A percentile compares a stretch with the other conserved stretches of the same genome.
These are phyloP conservation scores for Austrofundulus limnaeus DNA, from an alignment of 2,113 vertebrate species.

Conservation along the genomic window DNA sequence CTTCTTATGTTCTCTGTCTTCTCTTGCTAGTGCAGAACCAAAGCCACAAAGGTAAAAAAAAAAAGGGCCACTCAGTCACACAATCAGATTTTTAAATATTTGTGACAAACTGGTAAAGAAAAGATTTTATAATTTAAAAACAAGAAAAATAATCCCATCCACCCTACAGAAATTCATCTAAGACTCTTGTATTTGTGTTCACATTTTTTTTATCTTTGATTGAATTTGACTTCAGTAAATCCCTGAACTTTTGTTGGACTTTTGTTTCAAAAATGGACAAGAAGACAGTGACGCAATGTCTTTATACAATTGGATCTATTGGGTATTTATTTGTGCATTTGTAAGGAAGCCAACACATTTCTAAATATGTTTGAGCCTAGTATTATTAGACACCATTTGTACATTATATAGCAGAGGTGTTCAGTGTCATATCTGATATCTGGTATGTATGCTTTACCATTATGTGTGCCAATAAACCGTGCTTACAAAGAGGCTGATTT, in stretches of 20 bases:
- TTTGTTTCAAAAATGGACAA: slow-evolving; percentile 78
- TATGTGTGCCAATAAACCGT: slow-evolving; percentile 99
- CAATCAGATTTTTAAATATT: slow-evolving; percentile 38
- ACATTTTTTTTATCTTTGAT: slow-evolving; percentile 61
- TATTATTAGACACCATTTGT: slow-evolving; percentile 93
- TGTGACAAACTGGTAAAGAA: slow-evolving; percentile 21
- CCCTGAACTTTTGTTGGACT: slow-evolving; percentile 85
- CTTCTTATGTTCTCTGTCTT: slow-evolving; percentile 23
- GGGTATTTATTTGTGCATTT: slow-evolving; percentile 98
- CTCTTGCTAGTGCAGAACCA: slow-evolving; percentile 67
- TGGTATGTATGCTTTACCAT: slow-evolving; percentile 99
- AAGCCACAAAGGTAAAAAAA: slow-evolving; percentile 55
- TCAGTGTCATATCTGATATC: slow-evolving; percentile 96
- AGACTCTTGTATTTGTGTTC: slow-evolving; percentile 63
- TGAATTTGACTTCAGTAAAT: slow-evolving; percentile 55
- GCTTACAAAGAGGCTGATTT: slow-evolving; percentile 78
- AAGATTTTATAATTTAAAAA: slow-evolving; percentile 12
- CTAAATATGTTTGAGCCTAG: slow-evolving; percentile 88
- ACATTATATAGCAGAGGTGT: slow-evolving; percentile 92
- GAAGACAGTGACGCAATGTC: slow-evolving; percentile 77
- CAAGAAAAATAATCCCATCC: slow-evolving; percentile 40
- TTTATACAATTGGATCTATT: slow-evolving; percentile 74
- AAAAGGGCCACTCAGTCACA: slow-evolving; percentile 27
- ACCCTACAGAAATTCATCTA: slow-evolving; percentile 63
- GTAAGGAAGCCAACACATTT: slow-evolving; percentile 88